Evolutionary conservation across 2,797 vertebrate species (phyloP), one percentile per base, ranked within the genome.

Genomic region (Amphiprion clarkii): DNA sequence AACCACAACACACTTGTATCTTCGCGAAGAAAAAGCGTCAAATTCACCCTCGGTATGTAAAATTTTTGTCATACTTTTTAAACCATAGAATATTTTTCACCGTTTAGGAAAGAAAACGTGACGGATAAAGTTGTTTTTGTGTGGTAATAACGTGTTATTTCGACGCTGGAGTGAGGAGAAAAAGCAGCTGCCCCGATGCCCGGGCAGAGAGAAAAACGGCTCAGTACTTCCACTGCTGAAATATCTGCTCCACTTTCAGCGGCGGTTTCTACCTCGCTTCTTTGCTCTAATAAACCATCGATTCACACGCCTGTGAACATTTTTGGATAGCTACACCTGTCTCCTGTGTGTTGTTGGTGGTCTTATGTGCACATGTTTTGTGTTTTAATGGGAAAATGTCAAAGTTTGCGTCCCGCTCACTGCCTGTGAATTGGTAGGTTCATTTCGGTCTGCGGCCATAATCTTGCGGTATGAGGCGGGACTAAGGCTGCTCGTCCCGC

Each of bases 381-480:
- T 69, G n/a, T 63, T 89, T 91, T 87, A 46, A 11, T 36, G 19
- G 44, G 17, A 78, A 85, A 88, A 68, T 59, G 72, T 85, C 14
- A 79, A 91, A 93, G 89, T 93, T 93, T 84, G 19, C 51, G 83
- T 90, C 81, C 79, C 60, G 65, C 80, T 84, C 89, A 11, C 6
- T 49, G 78, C 53, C 68, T 82, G 44, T 23, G n/a, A 74, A 9
- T 80, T 23, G 58, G 70, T 84, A 67, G 87, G 63, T 89, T 92
- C 74, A 40, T 82, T 88, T 79, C 60, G 74, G 84, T 93, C 90
- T 86, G 93, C 94, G 86, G 94, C 95, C 94, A 96, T 95, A 92
- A 94, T 94, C 93, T 90, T 93, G 94, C 92, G 92, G 87, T 88
- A 88, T 54, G 87, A 74, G 94, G 95, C 90, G 92, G 92, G 63